Conservation (phyloP, 2,888 invertebrate species). For the Noctuana brunneofusca region DNA sequence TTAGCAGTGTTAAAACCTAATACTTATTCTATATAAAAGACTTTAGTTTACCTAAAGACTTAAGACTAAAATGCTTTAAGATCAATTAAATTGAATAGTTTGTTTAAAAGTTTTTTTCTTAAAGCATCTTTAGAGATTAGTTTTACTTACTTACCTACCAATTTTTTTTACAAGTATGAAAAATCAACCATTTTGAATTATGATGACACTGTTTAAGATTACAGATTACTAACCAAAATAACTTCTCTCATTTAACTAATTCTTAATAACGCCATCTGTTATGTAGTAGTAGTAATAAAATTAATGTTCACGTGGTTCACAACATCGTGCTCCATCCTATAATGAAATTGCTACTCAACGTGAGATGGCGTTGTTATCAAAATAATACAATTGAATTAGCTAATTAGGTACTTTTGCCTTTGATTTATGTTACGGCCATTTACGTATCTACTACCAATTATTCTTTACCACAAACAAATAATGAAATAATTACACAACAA, state of each 20-base stretch:
- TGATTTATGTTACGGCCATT: too few relatives aligned
- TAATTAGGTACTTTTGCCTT: too few relatives aligned
- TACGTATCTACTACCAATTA: too few relatives aligned
- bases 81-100: too few relatives aligned
- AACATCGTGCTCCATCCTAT: neutral
- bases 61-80: too few relatives aligned
- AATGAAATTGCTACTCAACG: neutral
- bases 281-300: neutral
- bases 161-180: too few relatives aligned
- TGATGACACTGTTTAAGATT: neutral
- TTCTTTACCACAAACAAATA: slow-evolving; percentile 1
- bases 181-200: too few relatives aligned
- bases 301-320: too few relatives aligned
- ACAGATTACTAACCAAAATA: neutral
- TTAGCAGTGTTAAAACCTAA: neutral
- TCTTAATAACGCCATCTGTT: slow-evolving; percentile 2
- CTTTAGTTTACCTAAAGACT: too few relatives aligned
- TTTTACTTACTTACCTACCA: too few relatives aligned
- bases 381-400: neutral
- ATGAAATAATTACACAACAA: slow-evolving; percentile 5
- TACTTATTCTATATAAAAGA: neutral
- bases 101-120: too few relatives aligned
- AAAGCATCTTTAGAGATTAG: too few relatives aligned
- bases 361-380: neutral
- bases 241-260: neutral